Evolutionary conservation across 2,888 invertebrate genomes (phyloP), one percentile per base, ranked within the genome.

Genomic region (Helleia helle): DNA sequence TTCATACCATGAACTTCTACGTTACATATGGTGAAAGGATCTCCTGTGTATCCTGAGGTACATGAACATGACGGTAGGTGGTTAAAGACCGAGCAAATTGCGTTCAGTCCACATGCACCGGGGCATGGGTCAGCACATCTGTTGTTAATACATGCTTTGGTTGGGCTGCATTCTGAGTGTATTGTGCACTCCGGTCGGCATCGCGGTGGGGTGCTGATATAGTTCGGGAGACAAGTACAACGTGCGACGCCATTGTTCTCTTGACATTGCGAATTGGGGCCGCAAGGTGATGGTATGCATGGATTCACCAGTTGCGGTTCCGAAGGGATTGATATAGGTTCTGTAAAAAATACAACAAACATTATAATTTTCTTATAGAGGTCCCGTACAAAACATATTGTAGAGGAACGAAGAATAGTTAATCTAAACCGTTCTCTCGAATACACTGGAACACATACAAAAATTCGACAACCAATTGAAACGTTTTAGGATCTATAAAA

Each of bases 71-170:
- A 83, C 14, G 91, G 90, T 57, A 93, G 59, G 69, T 92, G 91
- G 52, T 91, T 91, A 30, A 89, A 85, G 12, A 92, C 91, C 59
- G 88, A 89, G 58, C 93, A 93, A 34, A 89, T 86, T 1, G 93
- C 91, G 62, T 92, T 92, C 52, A 86, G 87, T 6, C 92, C 93
- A 62, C 93, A 94, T 3, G 90, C 90, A 46, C 92, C 93, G 4
- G 91, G 91, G 55, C 93, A 94, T 5, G 93, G 93, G 69, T 93
- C 91, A 36, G 74, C 65, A 58, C 93, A 93, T 61, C 89, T 91
- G 53, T 88, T 89, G 52, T 89, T 88, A 14, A 92, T 86, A 55
- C 93, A 93, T 5, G 92, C 91, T 51, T 76, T 86, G 44, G 88
- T 85, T 2, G 90, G 87, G 3, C 88, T 80, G 62, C 93, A 93